These are phyloP conservation scores for Prionailurus viverrinus DNA, from an alignment of 2,113 vertebrate genomes.

Conservation along the genomic window DNA sequence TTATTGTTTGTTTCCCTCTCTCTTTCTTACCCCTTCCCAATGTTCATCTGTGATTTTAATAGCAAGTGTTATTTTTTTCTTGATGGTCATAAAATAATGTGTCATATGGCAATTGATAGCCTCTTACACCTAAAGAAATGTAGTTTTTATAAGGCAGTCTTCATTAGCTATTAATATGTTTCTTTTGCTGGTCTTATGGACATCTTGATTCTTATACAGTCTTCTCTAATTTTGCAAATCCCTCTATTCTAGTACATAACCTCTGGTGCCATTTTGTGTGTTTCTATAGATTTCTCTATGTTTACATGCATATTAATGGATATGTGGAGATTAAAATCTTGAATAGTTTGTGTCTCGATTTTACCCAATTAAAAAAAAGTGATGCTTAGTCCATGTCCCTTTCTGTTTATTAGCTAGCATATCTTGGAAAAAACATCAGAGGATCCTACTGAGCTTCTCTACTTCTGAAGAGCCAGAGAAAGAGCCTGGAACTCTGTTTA, in stretches of 20 bases:
- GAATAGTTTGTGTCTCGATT: not conserved
- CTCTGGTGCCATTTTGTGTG: not conserved
- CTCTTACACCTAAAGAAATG: not conserved
- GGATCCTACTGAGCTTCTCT: not conserved
- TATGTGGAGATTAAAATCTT: not conserved
- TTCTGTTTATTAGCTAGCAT: not conserved
- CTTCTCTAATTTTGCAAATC: not conserved
- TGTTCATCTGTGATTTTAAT: not conserved
- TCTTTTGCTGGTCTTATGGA: not conserved
- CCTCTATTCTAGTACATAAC: not conserved
- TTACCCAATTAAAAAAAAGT: not conserved
- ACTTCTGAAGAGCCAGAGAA: not conserved
- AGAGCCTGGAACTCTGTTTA: not conserved
- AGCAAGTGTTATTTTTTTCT: not conserved
- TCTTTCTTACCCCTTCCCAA: no score
- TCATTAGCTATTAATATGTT: not conserved
- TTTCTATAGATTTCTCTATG: not conserved
- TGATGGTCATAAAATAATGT: not conserved
- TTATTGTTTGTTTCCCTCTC: no score
- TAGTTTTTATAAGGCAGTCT: not conserved
- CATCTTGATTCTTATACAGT: not conserved
- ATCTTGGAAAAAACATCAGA: not conserved
- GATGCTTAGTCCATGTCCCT: not conserved
- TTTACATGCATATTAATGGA: not conserved
- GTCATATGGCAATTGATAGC: not conserved